Percentiles rank a stretch among this genome's conserved stretches.
Evolutionary conservation across 2,797 vertebrate species (phyloP).

Genomic region (Enteromius thamalakanensis): DNA sequence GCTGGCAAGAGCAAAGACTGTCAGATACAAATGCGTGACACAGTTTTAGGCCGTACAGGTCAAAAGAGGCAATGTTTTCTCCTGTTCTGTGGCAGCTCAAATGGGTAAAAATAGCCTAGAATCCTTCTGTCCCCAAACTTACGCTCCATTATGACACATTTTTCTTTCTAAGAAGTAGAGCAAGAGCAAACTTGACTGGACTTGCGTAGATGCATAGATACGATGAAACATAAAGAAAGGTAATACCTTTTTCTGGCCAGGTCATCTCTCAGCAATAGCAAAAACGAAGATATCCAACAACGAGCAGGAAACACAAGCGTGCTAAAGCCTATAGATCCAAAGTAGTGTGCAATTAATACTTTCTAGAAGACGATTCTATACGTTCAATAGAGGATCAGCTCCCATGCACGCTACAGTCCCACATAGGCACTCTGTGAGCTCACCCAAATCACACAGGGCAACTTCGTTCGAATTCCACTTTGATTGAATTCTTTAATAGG

Average conservation of each 20-base stretch:
- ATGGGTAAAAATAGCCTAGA: constrained; percentile 49
- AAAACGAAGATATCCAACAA: constrained; percentile 17
- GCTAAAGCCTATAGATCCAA: constrained; percentile 6
- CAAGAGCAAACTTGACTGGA: constrained; percentile 32
- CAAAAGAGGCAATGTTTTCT: constrained; percentile 52
- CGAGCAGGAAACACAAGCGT: not conserved
- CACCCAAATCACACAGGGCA: constrained; percentile 32
- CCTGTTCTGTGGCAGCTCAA: constrained; percentile 44
- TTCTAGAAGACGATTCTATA: not conserved
- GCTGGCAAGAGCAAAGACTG: constrained; percentile 48
- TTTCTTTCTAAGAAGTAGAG: constrained; percentile 36
- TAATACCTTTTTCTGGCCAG: constrained; percentile 41
- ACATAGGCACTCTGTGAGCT: constrained; percentile 19
- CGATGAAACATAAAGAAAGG: not conserved
- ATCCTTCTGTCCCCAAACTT: constrained; percentile 44
- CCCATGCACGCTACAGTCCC: constrained; percentile 1
- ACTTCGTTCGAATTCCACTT: constrained; percentile 23
- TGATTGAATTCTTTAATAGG: constrained; percentile 49
- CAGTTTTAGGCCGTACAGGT: constrained; percentile 53
- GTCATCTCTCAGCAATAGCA: constrained; percentile 34
- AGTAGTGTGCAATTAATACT: not conserved
- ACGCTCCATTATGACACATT: constrained; percentile 42
- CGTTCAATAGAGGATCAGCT: not conserved
- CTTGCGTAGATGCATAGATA: not conserved
- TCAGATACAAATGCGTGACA: constrained; percentile 56